Percentiles rank a stretch among this genome's conserved stretches.
phyloP scores from a whole-genome alignment of 2,113 vertebrate genomes.

The Rhizomys pruinosus region DNA sequence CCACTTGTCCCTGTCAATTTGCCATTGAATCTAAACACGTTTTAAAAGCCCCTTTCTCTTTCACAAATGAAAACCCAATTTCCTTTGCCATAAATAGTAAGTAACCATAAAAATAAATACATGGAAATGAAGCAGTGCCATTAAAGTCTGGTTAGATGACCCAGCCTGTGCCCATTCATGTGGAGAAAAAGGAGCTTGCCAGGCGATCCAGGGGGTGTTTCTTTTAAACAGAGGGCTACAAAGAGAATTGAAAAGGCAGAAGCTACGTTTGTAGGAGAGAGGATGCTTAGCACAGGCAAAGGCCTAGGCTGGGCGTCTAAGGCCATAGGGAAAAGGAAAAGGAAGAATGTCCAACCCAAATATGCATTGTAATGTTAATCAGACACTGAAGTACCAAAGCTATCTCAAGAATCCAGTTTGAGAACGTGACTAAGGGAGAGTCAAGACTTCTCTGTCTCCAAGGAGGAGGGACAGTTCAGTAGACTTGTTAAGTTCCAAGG shows the following conservation, averaged over 20 bases:
- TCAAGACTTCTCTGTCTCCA: not conserved
- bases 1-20: not conserved
- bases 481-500: not conserved
- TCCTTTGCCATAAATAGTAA: not conserved
- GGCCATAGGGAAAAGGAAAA: not conserved
- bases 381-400: not conserved
- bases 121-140: not conserved
- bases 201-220: not conserved
- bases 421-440: not conserved
- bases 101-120: not conserved
- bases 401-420: slow-evolving; percentile 13
- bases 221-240: not conserved
- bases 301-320: not conserved
- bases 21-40: not conserved
- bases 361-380: not conserved
- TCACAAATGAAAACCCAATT: not conserved
- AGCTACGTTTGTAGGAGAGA: not conserved
- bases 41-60: not conserved
- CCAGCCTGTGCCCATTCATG: not conserved
- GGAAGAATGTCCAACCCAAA: not conserved
- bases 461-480: not conserved
- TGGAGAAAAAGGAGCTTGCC: not conserved
- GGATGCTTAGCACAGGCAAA: not conserved
- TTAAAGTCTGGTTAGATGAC: not conserved
- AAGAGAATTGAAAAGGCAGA: not conserved